Evolutionary conservation across 2,888 invertebrate species (phyloP), one percentile per base, ranked within the genome.

Genomic region (Harmothoe impar): DNA sequence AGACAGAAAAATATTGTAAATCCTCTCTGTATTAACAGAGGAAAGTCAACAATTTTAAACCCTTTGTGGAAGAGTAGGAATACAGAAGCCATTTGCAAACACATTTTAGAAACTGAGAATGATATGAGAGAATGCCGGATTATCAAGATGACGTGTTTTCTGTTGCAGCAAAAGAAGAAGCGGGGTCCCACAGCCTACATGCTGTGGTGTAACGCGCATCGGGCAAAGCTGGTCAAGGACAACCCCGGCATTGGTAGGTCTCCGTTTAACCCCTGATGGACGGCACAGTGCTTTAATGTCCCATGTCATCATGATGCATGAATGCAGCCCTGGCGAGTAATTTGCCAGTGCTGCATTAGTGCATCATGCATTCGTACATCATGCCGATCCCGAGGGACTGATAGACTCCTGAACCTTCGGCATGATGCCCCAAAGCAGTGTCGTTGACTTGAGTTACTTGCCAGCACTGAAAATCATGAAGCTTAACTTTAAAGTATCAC

Each of bases 171-270:
- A 89, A 91, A 92, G 91, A 92, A 93, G 89, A 92, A 89, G 77
- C 91, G 91, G 92, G 94, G 94, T 0, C 94, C 95, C 92, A 98
- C 98, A 0, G 98, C 98, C 0, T 98, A 98, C 96, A 98, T 98
- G 97, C 96, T 98, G 94, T 98, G 98, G 98, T 98, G 98, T 0
- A 97, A 98, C 93, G 98, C 98, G 94, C 97, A 97, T 29, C 97
- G 98, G 72, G 97, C 97, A 92, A 97, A 97, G 93, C 96, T 98
- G 91, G 96, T 97, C 52, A 96, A 97, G 89, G 97, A 97, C 92
- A 97, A 97, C 94, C 98, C 98, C 0, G 97, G 97, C 90, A 97
- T 98, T 97, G 98, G 97, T 97, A 95, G 96, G 95, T 94, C 15
- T 31, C 31, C 25, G 12, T 52, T 52, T 52, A 10, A 52, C 17